Conservation (phyloP, 2,113 vertebrate genomes). For the Bothrops jararaca region DNA sequence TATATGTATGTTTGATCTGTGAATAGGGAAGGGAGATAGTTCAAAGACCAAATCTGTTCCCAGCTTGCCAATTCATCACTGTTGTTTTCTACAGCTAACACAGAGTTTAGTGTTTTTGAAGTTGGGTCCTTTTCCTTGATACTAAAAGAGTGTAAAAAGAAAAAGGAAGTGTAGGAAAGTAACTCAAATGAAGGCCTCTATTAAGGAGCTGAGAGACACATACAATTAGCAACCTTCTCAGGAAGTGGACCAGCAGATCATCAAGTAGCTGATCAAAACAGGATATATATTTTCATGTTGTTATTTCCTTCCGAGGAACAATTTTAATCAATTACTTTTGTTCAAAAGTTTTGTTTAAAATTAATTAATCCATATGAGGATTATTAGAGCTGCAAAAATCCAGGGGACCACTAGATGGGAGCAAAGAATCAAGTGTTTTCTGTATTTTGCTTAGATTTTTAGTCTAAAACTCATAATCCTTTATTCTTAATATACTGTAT, state of each 20-base stretch:
- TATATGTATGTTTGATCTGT: not conserved
- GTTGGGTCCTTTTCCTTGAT: conserved; percentile 16
- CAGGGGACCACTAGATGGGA: not conserved
- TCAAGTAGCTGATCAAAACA: not conserved
- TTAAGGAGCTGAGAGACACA: not conserved
- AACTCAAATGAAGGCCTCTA: not conserved
- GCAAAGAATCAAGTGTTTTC: not conserved
- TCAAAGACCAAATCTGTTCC: conserved; percentile 10
- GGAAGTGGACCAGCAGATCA: not conserved
- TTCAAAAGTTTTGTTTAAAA: not conserved
- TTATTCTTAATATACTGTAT: not conserved
- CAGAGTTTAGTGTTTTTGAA: conserved; percentile 4
- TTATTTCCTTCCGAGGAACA: not conserved
- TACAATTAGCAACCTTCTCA: not conserved
- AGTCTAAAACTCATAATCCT: not conserved
- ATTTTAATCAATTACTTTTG: not conserved
- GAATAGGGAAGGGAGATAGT: not conserved
- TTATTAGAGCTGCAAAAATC: not conserved
- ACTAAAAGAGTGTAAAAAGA: not conserved
- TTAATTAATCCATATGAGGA: not conserved
- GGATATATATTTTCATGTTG: not conserved
- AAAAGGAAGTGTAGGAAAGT: not conserved
- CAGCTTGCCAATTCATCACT: not conserved
- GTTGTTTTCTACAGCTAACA: not conserved
- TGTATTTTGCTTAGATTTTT: not conserved